Evolutionary conservation across 2,888 invertebrate species (phyloP).

Genomic region (Loripinus fragilis): DNA sequence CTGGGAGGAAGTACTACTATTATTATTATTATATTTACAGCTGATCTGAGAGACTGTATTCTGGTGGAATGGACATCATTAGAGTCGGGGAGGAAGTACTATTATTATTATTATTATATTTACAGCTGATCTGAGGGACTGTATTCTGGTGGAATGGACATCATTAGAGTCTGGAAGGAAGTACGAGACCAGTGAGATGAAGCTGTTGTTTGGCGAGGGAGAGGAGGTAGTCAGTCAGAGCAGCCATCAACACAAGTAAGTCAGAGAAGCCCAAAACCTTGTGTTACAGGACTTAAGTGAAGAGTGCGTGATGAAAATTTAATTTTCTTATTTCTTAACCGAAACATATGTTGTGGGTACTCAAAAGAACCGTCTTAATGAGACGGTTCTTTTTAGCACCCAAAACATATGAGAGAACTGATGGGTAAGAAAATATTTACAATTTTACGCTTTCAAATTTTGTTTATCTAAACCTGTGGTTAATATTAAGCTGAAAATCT

Average conservation of each 20-base stretch:
- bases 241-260: conserved; percentile 49
- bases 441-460: no score
- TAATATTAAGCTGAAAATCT: no score
- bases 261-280: no score
- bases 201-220: conserved; percentile 31
- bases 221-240: conserved; percentile 21
- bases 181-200: conserved; percentile 44
- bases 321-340: no score
- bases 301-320: no score
- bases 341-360: no score
- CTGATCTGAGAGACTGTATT: conserved; percentile 13
- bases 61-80: conserved; percentile 51
- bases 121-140: conserved; percentile 21
- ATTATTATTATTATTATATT: background rate
- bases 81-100: conserved; percentile 51
- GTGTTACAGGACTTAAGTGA: no score
- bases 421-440: no score
- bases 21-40: conserved; percentile 12
- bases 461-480: no score
- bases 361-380: no score
- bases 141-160: conserved; percentile 45
- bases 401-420: no score
- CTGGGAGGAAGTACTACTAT: conserved; percentile 52
- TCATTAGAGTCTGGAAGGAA: conserved; percentile 51
- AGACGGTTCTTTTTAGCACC: no score